Evolutionary conservation across 37 sponge, comb jelly and placozoan genomes (phyloP), one percentile per base, ranked within the genome.

Genomic region (Aplysina aerophoba): DNA sequence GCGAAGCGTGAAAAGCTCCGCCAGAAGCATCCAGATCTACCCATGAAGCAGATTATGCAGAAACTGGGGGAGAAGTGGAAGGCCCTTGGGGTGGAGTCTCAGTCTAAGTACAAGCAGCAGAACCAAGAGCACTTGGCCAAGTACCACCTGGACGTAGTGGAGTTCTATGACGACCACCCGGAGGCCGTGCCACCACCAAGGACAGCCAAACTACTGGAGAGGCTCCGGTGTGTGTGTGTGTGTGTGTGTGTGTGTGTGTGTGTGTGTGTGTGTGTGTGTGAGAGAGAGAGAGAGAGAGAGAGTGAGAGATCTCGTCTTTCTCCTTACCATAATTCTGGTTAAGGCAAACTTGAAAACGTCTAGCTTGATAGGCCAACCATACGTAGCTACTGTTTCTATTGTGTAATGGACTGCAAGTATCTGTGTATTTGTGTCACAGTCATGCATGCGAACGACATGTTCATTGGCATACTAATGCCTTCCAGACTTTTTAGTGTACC

Each of bases 61-160:
- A 86, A 84, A 37, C 69, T 92, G 39, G 85, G 82, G 6, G 37
- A 79, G 86, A 82, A 58, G 35, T 92, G 92, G 92, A 84, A 82
- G 44, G 30, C 55, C 0, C 39, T 83, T 62, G 86, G 27, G 4
- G 44, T 55, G 36, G 67, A 84, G 30, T 81, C 19, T 28, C 41
- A 83, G 66, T 37, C 54, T 20, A 81, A 62, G 55, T 90, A 90
- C 75, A 72, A 72, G 65, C 66, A 85, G 36, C 44, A 73, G 56
- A 85, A 90, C 83, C 34, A 63, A 25, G 65, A 41, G 15, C 19
- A 90, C 27, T 55, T 82, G 65, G 66, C 62, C 53, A 25, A 28
- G n/a, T 90, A 85, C 74, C 63, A 85, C 40, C 34, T 65, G 22
- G 78, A 90, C 14, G n/a, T 75, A 4, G 54, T 75, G 78, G 44